Evolutionary conservation across 2,113 vertebrate genomes (phyloP).

Genomic region (Solenodon paradoxus): DNA sequence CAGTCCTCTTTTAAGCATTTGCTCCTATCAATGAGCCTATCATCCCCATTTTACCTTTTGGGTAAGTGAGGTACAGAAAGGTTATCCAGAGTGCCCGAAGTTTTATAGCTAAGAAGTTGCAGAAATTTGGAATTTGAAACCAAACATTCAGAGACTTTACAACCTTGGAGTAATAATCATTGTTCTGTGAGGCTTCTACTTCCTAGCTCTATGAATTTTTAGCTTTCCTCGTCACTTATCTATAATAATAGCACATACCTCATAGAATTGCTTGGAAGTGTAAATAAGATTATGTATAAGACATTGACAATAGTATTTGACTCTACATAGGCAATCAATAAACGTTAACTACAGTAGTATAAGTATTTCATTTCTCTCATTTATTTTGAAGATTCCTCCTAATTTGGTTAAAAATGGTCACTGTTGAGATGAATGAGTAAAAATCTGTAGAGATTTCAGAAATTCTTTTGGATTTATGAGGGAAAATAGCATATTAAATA

Average conservation of each 20-base stretch:
- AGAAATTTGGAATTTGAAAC: neutral
- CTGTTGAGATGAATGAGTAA: slow-evolving; percentile 16
- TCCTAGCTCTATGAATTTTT: neutral
- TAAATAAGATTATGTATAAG: neutral
- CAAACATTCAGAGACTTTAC: neutral
- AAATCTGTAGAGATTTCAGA: slow-evolving; percentile 15
- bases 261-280: neutral
- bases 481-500: neutral
- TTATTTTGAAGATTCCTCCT: neutral
- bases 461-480: neutral
- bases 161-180: neutral
- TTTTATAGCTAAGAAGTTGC: neutral
- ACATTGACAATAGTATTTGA: neutral
- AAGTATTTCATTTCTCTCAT: neutral
- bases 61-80: neutral
- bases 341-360: neutral
- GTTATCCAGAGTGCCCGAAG: neutral
- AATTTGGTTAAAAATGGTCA: neutral
- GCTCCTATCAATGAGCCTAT: neutral
- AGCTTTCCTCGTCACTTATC: too few relatives aligned
- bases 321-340: neutral
- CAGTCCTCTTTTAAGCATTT: neutral
- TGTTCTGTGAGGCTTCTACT: neutral
- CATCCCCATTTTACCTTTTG: neutral
- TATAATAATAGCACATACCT: neutral